A percentile compares a stretch with the other conserved stretches of the same genome.
These are phyloP conservation scores for Rhinogobius similis DNA, from an alignment of 2,113 vertebrate species.

Conservation along the genomic window DNA sequence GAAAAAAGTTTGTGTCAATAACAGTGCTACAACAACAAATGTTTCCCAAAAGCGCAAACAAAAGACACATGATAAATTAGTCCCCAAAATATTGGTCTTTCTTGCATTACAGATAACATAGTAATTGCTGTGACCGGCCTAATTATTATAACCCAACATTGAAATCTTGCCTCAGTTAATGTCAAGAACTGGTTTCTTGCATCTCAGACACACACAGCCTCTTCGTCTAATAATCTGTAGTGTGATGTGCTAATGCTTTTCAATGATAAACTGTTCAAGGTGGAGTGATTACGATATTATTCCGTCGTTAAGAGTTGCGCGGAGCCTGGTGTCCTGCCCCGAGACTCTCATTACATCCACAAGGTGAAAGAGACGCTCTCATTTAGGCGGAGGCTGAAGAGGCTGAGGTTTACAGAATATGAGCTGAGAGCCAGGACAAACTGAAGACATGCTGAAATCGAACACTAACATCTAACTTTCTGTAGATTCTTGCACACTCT, in stretches of 20 bases:
- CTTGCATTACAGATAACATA: no score
- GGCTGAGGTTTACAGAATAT: background rate
- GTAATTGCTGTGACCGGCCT: no score
- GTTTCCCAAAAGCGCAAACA: no score
- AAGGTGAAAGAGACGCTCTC: background rate
- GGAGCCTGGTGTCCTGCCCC: background rate
- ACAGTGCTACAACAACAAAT: no score
- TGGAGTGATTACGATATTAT: background rate
- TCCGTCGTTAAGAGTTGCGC: background rate
- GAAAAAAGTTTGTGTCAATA: no score
- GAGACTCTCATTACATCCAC: conserved; percentile 5
- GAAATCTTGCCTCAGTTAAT: no score
- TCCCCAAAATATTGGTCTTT: no score
- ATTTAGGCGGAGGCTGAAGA: background rate
- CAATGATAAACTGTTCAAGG: background rate
- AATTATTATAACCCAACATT: no score
- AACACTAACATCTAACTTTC: background rate
- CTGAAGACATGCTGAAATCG: background rate
- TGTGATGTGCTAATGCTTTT: conserved; percentile 1
- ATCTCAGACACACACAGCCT: background rate
- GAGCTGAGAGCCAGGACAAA: background rate
- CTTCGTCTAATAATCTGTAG: background rate
- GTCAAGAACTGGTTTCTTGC: no score
- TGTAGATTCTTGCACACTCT: background rate
- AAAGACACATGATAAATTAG: no score